Evolutionary conservation across 2,888 invertebrate species (phyloP), one percentile per base, ranked within the genome.

Genomic region (Lingula anatina): DNA sequence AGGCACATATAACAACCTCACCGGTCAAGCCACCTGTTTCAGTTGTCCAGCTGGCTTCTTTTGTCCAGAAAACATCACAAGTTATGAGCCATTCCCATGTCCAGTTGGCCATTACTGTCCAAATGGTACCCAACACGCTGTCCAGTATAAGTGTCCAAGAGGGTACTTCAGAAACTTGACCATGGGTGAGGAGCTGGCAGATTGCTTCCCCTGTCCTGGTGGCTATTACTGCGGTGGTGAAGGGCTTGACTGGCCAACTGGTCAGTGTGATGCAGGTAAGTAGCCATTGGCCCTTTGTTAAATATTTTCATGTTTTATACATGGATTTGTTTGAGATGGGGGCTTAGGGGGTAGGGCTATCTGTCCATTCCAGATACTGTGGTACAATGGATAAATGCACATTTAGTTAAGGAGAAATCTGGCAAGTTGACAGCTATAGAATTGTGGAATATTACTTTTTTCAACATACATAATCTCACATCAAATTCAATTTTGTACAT

Each of bases 1-100:
- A 1, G 74, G 74, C 2, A 68, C 68, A 2, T 73, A 71, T 60
- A 71, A 69, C 61, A 70, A 70, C 48, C 47, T 66, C 21, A 72
- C 70, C 1, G 70, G 68, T 12, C 65, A 64, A 40, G 51, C 57
- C 1, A 57, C 54, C 18, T 74, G 74, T 48, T 64, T 64, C 43
- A 40, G 45, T 3, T 74, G 74, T 55, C 68, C 67, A 1, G 55
- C 65, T 1, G 64, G 71, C 21, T 73, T 68, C 57, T 74, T 58
- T 62, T 74, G 74, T 53, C 67, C 67, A 7, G 67, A 61, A 21
- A 69, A 69, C 52, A 66, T 63, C 40, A 68, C 68, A 5, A 61
- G 63, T 9, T 73, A 62, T 41, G 59, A 61, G 36, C 42, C 51
- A 5, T 66, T 60, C 58, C 67, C 66, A 0, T 73, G 71, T 44